Conservation (phyloP, 1,140 invertebrate species). For the Bombus turneri region DNA sequence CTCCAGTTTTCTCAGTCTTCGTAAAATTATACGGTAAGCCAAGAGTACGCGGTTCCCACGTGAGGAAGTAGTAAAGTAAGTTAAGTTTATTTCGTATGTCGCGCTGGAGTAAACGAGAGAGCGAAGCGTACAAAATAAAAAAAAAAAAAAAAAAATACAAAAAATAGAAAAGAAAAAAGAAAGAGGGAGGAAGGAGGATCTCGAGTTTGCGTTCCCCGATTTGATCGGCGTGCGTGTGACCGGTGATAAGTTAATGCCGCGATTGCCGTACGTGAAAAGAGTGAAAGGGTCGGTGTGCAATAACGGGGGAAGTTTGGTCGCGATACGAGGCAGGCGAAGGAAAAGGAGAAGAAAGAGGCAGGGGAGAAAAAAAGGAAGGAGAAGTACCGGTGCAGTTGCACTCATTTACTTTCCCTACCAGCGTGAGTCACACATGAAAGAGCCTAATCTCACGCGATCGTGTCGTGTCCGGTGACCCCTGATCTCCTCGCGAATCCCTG, state of each 20-base stretch:
- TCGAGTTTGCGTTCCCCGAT: conserved; percentile 1
- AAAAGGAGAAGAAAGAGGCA: neutral
- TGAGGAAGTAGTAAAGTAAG: too few relatives aligned
- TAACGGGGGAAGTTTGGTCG: neutral
- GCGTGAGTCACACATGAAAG: conserved; percentile 69
- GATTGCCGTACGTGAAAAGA: conserved; percentile 45
- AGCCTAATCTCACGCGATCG: conserved; percentile 71
- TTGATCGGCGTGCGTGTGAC: conserved; percentile 52
- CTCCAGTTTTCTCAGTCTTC: too few relatives aligned
- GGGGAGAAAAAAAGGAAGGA: conserved; percentile 16
- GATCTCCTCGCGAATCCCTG: conserved; percentile 54
- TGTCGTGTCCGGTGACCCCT: conserved; percentile 63
- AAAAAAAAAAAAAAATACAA: too few relatives aligned
- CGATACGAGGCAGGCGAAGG: conserved; percentile 10
- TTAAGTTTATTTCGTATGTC: neutral
- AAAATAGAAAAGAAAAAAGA: neutral
- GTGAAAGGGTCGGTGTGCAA: conserved; percentile 28
- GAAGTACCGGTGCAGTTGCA: conserved; percentile 65
- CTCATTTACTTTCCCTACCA: conserved; percentile 67
- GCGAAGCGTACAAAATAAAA: neutral
- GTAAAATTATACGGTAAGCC: too few relatives aligned
- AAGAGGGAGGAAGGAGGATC: neutral
- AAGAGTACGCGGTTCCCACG: too few relatives aligned
- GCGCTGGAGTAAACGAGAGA: neutral
- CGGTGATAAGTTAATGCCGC: conserved; percentile 39